These are phyloP conservation scores for Onthophagus sagittarius DNA, from an alignment of 2,888 invertebrate species.

Conservation along the genomic window DNA sequence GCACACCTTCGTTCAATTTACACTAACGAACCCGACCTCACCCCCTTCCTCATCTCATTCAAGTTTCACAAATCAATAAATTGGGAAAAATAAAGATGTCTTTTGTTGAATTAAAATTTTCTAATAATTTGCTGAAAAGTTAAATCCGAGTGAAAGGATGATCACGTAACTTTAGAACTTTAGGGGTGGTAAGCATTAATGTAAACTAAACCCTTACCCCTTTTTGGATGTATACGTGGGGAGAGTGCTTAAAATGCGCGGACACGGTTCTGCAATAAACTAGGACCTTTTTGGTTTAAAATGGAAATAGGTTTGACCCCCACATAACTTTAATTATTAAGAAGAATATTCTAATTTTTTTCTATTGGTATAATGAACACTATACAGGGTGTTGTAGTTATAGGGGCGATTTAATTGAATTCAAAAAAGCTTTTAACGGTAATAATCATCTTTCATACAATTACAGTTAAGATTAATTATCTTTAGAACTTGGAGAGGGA, in stretches of 20 bases:
- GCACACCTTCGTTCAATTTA: neutral
- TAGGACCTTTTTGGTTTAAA: neutral
- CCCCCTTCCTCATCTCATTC: no score
- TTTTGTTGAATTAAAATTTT: no score
- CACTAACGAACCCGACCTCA: neutral
- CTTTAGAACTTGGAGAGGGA: neutral
- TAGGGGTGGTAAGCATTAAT: no score
- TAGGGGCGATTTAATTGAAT: constrained; percentile 21
- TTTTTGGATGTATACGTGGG: no score
- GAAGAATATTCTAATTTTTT: no score
- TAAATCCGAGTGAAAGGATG: no score
- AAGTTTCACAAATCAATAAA: no score
- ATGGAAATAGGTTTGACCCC: neutral
- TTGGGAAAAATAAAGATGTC: no score
- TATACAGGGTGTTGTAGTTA: neutral
- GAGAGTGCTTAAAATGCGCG: neutral
- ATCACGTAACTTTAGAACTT: no score
- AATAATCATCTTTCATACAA: constrained; percentile 18
- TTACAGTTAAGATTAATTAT: constrained; percentile 27
- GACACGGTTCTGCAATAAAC: neutral
- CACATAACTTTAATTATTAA: neutral
- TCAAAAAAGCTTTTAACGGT: constrained; percentile 26
- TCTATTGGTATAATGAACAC: neutral
- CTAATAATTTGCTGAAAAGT: no score
- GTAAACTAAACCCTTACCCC: no score